These are phyloP conservation scores for Ranitomeya variabilis DNA, from an alignment of 2,113 vertebrate genomes.

Conservation along the genomic window DNA sequence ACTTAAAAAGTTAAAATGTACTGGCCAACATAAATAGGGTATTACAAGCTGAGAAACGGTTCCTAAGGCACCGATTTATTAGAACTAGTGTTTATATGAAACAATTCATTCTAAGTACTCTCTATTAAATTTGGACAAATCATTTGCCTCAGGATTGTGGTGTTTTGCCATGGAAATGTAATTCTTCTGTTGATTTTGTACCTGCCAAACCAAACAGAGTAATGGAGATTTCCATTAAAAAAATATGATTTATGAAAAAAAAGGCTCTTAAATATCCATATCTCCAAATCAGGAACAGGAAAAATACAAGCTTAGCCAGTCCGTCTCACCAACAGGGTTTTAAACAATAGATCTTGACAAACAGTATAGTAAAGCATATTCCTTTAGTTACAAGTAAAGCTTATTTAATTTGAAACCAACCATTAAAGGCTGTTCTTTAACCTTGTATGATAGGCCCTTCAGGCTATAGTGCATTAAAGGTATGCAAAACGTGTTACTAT, in stretches of 20 bases:
- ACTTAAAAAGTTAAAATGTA: conserved; percentile 79
- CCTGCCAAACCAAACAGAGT: conserved; percentile 91
- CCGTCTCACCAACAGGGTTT: conserved; percentile 40
- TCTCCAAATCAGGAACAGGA: conserved; percentile 46
- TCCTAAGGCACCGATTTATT: conserved; percentile 95
- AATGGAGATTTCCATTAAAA: conserved; percentile 74
- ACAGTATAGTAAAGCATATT: conserved; percentile 45
- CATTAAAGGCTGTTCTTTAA: conserved; percentile 56
- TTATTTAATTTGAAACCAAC: conserved; percentile 58
- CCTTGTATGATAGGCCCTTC: conserved; percentile 52
- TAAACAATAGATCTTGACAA: conserved; percentile 41
- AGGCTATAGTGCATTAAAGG: conserved; percentile 55
- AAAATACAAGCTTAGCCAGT: conserved; percentile 47
- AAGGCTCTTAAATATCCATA: conserved; percentile 39
- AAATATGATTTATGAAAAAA: conserved; percentile 28
- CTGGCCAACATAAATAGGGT: conserved; percentile 88
- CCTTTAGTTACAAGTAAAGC: conserved; percentile 49
- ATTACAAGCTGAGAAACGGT: conserved; percentile 91
- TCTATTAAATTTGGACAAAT: conserved; percentile 98
- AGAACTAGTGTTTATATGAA: conserved; percentile 97
- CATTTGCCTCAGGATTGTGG: conserved; percentile 98
- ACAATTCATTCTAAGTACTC: conserved; percentile 96
- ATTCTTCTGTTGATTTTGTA: conserved; percentile 90
- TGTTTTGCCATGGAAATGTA: conserved; percentile 93
- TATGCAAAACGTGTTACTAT: conserved; percentile 51